These are phyloP conservation scores for Pristionchus maxplancki DNA, from an alignment of 2,888 invertebrate genomes.

Conservation along the genomic window DNA sequence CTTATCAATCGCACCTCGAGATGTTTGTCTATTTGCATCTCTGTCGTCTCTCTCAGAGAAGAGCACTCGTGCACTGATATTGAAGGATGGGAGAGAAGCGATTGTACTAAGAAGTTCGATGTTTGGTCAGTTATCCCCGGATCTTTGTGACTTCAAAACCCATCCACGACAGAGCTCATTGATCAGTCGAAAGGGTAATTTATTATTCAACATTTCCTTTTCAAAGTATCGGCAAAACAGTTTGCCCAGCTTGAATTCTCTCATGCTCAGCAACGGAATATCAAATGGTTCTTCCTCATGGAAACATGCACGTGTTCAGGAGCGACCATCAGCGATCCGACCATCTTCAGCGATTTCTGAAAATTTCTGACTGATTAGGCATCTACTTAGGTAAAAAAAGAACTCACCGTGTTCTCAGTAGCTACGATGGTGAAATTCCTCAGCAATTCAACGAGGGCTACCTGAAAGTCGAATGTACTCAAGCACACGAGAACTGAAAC, in stretches of 20 bases:
- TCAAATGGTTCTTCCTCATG: not conserved
- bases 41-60: too few species aligned
- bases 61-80: too few species aligned
- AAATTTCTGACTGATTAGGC: not conserved
- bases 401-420: not conserved
- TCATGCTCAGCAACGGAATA: not conserved
- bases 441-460: slow-evolving; percentile 60
- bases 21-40: too few species aligned
- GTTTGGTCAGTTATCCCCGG: too few species aligned
- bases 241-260: too few species aligned
- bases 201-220: too few species aligned
- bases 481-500: not conserved
- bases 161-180: too few species aligned
- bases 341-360: slow-evolving; percentile 15
- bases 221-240: too few species aligned
- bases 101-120: too few species aligned
- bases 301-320: not conserved
- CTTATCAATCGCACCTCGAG: too few species aligned
- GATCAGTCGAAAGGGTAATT: not conserved
- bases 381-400: not conserved
- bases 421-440: not conserved
- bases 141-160: too few species aligned
- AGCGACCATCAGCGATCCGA: not conserved
- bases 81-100: too few species aligned
- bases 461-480: not conserved